Conservation (phyloP, 2,797 vertebrate genomes). For the Anableps anableps region DNA sequence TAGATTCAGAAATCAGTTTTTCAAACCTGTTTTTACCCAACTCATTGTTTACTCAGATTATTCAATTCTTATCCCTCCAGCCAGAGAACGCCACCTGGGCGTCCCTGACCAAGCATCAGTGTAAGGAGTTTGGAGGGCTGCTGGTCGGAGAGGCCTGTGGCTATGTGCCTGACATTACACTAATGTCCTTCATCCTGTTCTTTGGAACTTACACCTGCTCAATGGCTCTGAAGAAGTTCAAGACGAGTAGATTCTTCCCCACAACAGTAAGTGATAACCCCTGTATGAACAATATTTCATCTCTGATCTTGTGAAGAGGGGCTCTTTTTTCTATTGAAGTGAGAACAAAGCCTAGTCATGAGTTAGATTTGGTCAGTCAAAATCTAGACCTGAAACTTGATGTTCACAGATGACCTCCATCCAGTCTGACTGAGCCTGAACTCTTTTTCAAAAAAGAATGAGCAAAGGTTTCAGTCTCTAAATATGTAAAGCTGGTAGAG, state of each 20-base stretch:
- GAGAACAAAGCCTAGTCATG: no score
- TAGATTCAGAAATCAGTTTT: not conserved
- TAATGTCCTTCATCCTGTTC: constrained; percentile 98
- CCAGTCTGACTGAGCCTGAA: not conserved
- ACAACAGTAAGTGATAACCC: constrained; percentile 85
- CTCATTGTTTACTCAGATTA: not conserved
- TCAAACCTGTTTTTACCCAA: not conserved
- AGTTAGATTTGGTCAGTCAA: no score
- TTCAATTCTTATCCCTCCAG: constrained; percentile 45
- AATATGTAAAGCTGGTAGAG: not conserved
- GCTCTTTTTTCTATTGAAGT: no score
- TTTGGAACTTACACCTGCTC: constrained; percentile 96
- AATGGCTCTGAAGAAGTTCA: constrained; percentile 97
- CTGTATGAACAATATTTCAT: no score
- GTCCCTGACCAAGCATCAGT: constrained; percentile 84
- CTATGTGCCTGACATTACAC: constrained; percentile 93
- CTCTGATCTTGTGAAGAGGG: not conserved
- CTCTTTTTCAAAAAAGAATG: not conserved
- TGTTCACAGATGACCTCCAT: no score
- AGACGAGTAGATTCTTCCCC: constrained; percentile 96
- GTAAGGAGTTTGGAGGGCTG: constrained; percentile 82
- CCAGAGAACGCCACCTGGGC: constrained; percentile 86
- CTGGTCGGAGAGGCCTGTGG: constrained; percentile 86
- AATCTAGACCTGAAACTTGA: no score
- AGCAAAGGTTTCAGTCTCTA: not conserved